Base-by-base conservation (phyloP, 1,140 invertebrate species). In the Papilio machaon region DNA sequence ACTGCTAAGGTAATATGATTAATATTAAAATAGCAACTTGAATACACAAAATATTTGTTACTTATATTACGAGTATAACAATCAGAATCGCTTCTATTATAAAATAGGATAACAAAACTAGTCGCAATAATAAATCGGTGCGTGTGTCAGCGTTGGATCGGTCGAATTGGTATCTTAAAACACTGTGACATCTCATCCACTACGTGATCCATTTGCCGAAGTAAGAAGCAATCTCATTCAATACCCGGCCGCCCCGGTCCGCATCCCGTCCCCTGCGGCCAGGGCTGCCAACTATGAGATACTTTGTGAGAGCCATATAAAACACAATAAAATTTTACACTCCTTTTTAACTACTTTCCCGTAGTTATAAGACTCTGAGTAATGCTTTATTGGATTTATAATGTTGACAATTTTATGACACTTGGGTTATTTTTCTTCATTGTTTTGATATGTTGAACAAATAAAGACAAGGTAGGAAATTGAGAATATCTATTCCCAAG, bases 211-310 rank as follows among this genome's bases (percentile, higher is more conserved):
- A 95, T 95, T 95, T 95, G 94, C 92, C 92, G 91, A 93, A 94
- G 95, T 95, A 95, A 95, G 94, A 95, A 95, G 94, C 94, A 95
- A 95, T 95, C 95, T 95, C 94, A 95, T 95, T 95, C 94, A 95
- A 95, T 95, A 95, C 94, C 91, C 90, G 87, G 85, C 88, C 89
- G 85, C 85, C 89, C 79, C 83, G 73, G 84, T 80, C 81, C 70
- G 85, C 85, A 83, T 85, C 80, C 54, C 75, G 85, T 73, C 83
- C 81, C 80, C 58, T 79, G 23, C 49, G 38, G 82, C 82, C 85
- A 92, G 91, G 92, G 91, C 85, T 94, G 91, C 86, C 87, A 90
- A 92, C 91, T 91, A 89, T 88, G 87, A 86, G 84, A 91, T 92
- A 92, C 86, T 89, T 92, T 91, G 90, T 91, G 86, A 86, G 85